Evolutionary conservation across 1,140 invertebrate genomes (phyloP).

Genomic region (Sycobia sp.): DNA sequence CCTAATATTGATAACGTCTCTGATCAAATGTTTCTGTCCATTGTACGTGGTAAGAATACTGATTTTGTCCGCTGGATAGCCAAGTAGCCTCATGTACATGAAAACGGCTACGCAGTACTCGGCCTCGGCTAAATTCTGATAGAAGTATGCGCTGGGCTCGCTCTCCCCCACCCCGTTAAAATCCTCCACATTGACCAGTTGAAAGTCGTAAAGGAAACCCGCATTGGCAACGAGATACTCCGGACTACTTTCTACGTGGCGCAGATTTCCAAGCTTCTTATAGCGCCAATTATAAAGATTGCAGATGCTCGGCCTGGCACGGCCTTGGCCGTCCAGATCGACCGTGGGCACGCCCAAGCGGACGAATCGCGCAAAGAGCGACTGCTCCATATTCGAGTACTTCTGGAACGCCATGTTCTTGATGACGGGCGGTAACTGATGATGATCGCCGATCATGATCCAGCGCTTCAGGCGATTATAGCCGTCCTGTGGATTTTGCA

Average conservation of each 20-base stretch:
- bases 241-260: slow-evolving; percentile 79
- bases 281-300: slow-evolving; percentile 98
- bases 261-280: slow-evolving; percentile 90
- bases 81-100: slow-evolving; percentile 98
- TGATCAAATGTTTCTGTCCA: slow-evolving; percentile 96
- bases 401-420: slow-evolving; percentile 99
- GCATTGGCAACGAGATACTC: slow-evolving; percentile 92
- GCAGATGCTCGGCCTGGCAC: slow-evolving; percentile 90
- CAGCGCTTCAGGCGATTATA: slow-evolving; percentile 95
- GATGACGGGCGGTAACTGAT: slow-evolving; percentile 98
- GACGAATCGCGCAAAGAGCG: slow-evolving; percentile 95
- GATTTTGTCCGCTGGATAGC: slow-evolving; percentile 97
- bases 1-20: slow-evolving; percentile 90
- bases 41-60: slow-evolving; percentile 99
- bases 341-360: slow-evolving; percentile 95
- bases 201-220: slow-evolving; percentile 92
- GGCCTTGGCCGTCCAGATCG: slow-evolving; percentile 95
- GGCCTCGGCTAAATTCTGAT: slow-evolving; percentile 97
- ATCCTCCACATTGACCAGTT: slow-evolving; percentile 95
- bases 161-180: slow-evolving; percentile 97
- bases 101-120: slow-evolving; percentile 97
- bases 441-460: slow-evolving; percentile 99
- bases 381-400: slow-evolving; percentile 99
- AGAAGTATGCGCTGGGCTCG: slow-evolving; percentile 98
- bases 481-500: slow-evolving; percentile 97